These are phyloP conservation scores for Poecile montanus DNA, from an alignment of 2,797 vertebrate species.

Conservation along the genomic window DNA sequence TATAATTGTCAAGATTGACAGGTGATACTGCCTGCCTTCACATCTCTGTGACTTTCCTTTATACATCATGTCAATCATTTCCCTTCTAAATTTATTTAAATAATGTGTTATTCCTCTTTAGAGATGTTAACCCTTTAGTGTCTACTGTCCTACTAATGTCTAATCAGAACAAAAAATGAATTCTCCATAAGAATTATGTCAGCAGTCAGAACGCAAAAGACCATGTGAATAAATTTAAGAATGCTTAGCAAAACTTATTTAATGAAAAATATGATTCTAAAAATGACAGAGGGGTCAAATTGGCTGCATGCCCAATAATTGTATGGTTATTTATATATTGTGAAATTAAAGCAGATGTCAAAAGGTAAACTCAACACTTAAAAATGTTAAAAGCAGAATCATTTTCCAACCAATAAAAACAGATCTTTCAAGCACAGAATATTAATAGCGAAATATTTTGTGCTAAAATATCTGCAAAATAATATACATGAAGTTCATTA, in stretches of 20 bases:
- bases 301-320: background rate
- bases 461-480: background rate
- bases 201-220: background rate
- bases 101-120: background rate
- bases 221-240: background rate
- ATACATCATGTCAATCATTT: constrained; percentile 24
- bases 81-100: background rate
- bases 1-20: constrained; percentile 38
- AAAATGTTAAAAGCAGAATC: background rate
- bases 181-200: background rate
- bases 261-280: background rate
- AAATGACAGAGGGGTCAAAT: background rate
- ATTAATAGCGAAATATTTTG: background rate
- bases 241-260: background rate
- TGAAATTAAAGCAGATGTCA: background rate
- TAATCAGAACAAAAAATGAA: background rate
- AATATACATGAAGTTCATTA: background rate
- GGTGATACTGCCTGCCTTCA: constrained; percentile 48
- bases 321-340: no score
- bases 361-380: background rate
- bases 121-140: background rate
- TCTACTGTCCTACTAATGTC: background rate
- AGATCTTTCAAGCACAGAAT: background rate
- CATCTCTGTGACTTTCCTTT: constrained; percentile 35
- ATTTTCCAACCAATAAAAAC: background rate